Percentiles rank a stretch among this genome's conserved stretches.
These are phyloP conservation scores for Lacanobia oleracea DNA, from an alignment of 2,888 invertebrate species.

Conservation along the genomic window DNA sequence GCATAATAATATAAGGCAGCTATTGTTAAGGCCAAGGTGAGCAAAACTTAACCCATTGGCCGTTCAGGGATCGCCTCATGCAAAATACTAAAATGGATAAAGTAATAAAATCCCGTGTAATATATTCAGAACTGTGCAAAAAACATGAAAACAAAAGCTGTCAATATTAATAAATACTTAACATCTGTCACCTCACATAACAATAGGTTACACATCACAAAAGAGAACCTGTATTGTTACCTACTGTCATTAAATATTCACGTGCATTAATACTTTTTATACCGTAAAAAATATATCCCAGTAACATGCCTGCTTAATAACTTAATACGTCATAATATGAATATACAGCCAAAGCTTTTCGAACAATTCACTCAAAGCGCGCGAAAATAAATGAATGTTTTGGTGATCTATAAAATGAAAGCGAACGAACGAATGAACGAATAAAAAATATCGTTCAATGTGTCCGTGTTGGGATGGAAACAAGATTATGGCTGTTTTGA, in stretches of 20 bases:
- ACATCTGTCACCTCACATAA: slow-evolving; percentile 12
- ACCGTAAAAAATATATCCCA: slow-evolving; percentile 23
- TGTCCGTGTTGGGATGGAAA: slow-evolving; percentile 77
- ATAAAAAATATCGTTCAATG: slow-evolving; percentile 79
- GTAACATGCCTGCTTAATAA: slow-evolving; percentile 39
- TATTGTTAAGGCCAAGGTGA: too few species aligned
- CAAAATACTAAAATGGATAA: too few species aligned
- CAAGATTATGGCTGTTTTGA: slow-evolving; percentile 82
- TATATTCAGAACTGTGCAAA: too few species aligned
- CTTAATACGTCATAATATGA: slow-evolving; percentile 47
- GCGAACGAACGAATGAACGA: slow-evolving; percentile 69
- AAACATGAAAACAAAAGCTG: background rate
- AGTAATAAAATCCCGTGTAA: too few species aligned
- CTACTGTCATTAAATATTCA: slow-evolving; percentile 25
- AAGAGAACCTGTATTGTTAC: background rate
- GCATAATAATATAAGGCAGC: too few species aligned
- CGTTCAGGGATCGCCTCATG: background rate
- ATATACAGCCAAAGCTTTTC: slow-evolving; percentile 35
- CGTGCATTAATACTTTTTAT: slow-evolving; percentile 12
- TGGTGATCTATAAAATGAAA: slow-evolving; percentile 60
- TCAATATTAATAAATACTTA: slow-evolving; percentile 3
- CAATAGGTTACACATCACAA: slow-evolving; percentile 5
- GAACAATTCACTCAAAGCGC: slow-evolving; percentile 54
- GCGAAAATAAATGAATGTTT: slow-evolving; percentile 62
- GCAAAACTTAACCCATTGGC: background rate